A percentile compares a stretch with the other conserved stretches of the same genome.
Conservation (phyloP, 2,888 invertebrate species). For the Monochamus alternatus region DNA sequence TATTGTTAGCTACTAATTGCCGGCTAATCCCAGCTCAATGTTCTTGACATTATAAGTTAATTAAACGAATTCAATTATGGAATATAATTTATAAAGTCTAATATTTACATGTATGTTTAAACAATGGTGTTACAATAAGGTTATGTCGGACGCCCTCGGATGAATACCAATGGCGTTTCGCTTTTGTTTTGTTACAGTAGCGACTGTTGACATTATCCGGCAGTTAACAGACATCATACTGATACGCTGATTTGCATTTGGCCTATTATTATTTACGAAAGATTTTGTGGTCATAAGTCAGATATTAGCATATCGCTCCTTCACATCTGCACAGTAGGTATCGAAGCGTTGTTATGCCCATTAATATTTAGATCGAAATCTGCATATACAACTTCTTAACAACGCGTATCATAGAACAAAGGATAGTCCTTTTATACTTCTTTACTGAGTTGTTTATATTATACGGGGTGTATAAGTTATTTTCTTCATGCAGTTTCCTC, state of each 20-base stretch:
- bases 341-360: background rate
- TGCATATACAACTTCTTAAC: background rate
- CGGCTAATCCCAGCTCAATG: slow-evolving; percentile 28
- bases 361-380: slow-evolving; percentile 13
- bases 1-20: slow-evolving; percentile 23
- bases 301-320: slow-evolving; percentile 20
- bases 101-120: slow-evolving; percentile 46
- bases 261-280: slow-evolving; percentile 34
- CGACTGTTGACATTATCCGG: slow-evolving; percentile 39
- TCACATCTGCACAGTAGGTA: slow-evolving; percentile 11
- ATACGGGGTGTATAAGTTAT: too few relatives aligned
- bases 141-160: slow-evolving; percentile 44
- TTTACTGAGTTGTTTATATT: too few relatives aligned
- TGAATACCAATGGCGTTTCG: slow-evolving; percentile 30
- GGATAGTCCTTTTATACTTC: too few relatives aligned
- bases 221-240: slow-evolving; percentile 38
- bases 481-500: too few relatives aligned
- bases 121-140: slow-evolving; percentile 51
- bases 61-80: slow-evolving; percentile 40
- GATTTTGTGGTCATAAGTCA: slow-evolving; percentile 17
- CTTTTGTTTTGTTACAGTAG: slow-evolving; percentile 37
- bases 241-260: slow-evolving; percentile 35
- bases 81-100: slow-evolving; percentile 28
- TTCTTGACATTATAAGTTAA: slow-evolving; percentile 50
- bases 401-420: too few relatives aligned